Evolutionary conservation across 2,113 vertebrate genomes (phyloP), one percentile per base, ranked within the genome.

Genomic region (Prunella fulvescens): DNA sequence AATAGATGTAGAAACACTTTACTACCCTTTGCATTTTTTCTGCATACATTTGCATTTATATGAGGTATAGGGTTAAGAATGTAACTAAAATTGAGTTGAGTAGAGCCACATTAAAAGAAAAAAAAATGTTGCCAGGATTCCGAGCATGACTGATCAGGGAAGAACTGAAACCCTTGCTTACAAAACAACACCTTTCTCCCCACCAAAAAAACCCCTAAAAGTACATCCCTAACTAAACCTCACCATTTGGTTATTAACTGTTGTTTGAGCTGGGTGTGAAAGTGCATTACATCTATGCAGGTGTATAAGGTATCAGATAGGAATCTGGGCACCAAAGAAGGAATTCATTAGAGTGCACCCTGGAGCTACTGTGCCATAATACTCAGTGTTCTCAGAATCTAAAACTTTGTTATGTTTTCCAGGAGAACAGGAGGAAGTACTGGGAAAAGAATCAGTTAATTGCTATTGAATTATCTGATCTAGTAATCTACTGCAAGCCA

Each of bases 401-500:
- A 18, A 48, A 85, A 40, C 24, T 48, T 51, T 3, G 8, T 81
- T 87, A 73, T 2, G 1, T 81, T 92, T 88, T 58, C 70, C 94
- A 99, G 99, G 98, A 98, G 92, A 98, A 91, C 89, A 97, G 98
- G 95, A 98, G 98, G 95, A 98, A 94, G 66, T 98, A 99, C 91
- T 98, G 98, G 97, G 99, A 99, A 97, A 99, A 97, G 97, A 99
- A 98, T 89, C 98, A 98, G 19, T 98, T 98, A 44, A 99, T 99
- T 74, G 99, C 99, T 92, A 99, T 98, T 60, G 99, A 99, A 96
- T 98, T 99, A 96, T 99, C 99, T 0, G 99, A 99, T 94, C 88
- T 99, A 93, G 99, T 99, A 28, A 98, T 99, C 50, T 99, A 99
- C 96, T 99, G 99, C 97, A 99, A 98, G 82, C 99, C 99, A 6